A percentile compares a stretch with the other conserved stretches of the same genome.
phyloP scores from a whole-genome alignment of 2,113 vertebrate genomes.

The Ptilonorhynchus violaceus region DNA sequence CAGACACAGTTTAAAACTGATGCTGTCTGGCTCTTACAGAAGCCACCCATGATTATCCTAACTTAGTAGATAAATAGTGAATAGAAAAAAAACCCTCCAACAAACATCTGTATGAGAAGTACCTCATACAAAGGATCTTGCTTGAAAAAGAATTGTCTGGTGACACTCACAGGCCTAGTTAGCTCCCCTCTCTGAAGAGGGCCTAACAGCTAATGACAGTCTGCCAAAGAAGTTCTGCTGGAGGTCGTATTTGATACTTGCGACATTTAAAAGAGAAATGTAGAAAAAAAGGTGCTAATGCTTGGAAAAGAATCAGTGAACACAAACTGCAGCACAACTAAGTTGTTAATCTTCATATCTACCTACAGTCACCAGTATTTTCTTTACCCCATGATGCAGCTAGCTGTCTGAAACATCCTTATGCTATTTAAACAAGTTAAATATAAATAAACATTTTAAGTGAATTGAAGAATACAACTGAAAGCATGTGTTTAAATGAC shows the following conservation, averaged over 20 bases:
- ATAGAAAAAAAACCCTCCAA: background rate
- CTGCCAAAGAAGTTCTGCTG: background rate
- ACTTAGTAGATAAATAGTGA: background rate
- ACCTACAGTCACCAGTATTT: background rate
- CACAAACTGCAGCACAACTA: background rate
- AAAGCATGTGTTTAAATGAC: background rate
- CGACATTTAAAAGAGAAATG: background rate
- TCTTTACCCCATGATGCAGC: background rate
- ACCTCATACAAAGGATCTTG: background rate
- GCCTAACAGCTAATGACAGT: background rate
- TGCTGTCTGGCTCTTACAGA: background rate
- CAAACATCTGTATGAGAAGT: background rate
- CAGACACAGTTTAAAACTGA: background rate
- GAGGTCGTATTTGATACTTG: background rate
- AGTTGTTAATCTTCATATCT: background rate
- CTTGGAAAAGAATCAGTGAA: background rate
- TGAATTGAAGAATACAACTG: background rate
- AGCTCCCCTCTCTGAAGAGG: background rate
- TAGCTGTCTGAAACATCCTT: background rate
- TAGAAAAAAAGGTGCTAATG: background rate
- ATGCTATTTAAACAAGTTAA: background rate
- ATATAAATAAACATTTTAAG: background rate
- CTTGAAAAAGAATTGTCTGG: background rate
- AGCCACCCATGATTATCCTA: background rate
- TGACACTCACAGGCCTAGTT: background rate